Conservation (phyloP, 1,140 invertebrate genomes). For the Drosophila truncata region DNA sequence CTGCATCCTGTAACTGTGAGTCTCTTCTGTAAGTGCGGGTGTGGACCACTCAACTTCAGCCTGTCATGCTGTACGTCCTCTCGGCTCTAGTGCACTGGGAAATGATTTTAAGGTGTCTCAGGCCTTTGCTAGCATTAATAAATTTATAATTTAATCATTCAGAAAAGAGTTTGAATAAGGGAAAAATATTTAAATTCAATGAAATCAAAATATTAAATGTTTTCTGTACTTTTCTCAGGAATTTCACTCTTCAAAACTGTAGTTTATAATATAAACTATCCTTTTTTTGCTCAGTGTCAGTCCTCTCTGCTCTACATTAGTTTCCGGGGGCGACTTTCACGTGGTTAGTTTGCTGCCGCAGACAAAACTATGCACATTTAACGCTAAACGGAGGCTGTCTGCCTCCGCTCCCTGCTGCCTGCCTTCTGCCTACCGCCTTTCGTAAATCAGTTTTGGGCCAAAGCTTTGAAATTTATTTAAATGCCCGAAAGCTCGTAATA, state of each 20-base stretch:
- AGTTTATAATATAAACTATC: too few species aligned
- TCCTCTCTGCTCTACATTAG: conserved; percentile 50
- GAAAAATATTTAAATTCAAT: too few species aligned
- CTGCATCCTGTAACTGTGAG: conserved; percentile 18
- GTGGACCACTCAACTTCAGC: conserved; percentile 67
- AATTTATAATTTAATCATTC: neutral
- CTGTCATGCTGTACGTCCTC: conserved; percentile 73
- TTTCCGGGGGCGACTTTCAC: conserved; percentile 68
- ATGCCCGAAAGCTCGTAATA: conserved; percentile 81
- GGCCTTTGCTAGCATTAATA: neutral
- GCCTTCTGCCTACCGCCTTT: conserved; percentile 20
- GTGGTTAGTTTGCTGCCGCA: conserved; percentile 70
- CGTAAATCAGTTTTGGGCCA: conserved; percentile 73
- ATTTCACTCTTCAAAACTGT: too few species aligned
- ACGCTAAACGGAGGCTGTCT: conserved; percentile 59
- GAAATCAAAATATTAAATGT: too few species aligned
- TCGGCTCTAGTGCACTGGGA: conserved; percentile 13
- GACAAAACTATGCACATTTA: conserved; percentile 75
- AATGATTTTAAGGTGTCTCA: neutral
- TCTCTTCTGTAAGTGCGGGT: conserved; percentile 14
- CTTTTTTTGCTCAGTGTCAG: neutral
- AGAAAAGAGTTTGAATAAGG: neutral
- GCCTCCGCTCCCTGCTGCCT: conserved; percentile 32
- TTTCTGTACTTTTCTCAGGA: too few species aligned
- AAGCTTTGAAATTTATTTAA: conserved; percentile 82